phyloP scores from a whole-genome alignment of 2,888 invertebrate genomes.

The Ornithoptera alexandrae region DNA sequence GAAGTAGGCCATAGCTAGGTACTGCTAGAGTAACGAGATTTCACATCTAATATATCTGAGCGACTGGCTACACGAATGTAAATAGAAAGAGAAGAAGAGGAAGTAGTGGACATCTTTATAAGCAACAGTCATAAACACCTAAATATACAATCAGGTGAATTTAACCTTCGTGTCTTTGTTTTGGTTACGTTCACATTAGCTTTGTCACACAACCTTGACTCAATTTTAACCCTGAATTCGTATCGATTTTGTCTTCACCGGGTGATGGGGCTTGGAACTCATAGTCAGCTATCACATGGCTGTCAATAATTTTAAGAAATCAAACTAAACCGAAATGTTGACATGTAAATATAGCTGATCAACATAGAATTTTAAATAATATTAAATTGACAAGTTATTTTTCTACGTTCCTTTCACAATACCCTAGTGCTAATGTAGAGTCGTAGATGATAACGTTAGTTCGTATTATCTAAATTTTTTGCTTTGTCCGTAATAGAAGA shows the following conservation, averaged over 20 bases:
- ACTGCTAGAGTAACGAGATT: no score
- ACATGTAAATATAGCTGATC: conserved; percentile 78
- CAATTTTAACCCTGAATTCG: conserved; percentile 22
- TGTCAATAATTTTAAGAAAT: conserved; percentile 78
- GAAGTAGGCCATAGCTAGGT: no score
- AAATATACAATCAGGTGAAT: no score
- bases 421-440: conserved; percentile 50
- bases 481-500: conserved; percentile 37
- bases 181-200: no score
- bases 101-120: no score
- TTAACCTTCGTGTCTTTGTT: no score
- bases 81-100: no score
- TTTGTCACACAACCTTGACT: no score
- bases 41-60: no score
- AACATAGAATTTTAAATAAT: conserved; percentile 76
- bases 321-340: conserved; percentile 74
- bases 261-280: conserved; percentile 66
- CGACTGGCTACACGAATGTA: no score
- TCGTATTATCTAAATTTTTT: conserved; percentile 39
- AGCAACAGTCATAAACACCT: no score
- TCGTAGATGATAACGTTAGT: conserved; percentile 38
- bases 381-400: conserved; percentile 77
- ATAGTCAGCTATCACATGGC: conserved; percentile 81
- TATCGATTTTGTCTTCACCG: conserved; percentile 71
- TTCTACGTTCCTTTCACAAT: conserved; percentile 74